Conservation (phyloP, 1,140 invertebrate species). For the Drosophila repletoides region DNA sequence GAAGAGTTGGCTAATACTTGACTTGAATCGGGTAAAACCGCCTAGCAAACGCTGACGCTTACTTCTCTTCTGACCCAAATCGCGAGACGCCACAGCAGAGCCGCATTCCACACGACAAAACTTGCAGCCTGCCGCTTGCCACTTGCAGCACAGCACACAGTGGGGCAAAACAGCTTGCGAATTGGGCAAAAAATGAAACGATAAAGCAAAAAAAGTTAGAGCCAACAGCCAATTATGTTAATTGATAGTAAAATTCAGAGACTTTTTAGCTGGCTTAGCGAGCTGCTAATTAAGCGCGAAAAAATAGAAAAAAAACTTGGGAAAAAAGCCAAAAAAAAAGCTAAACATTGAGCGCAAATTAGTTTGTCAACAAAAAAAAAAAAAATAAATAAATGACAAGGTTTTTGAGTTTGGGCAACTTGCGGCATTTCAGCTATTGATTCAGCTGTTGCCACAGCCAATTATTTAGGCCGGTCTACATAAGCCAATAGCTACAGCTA, state of each 20-base stretch:
- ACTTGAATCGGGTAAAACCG: not conserved
- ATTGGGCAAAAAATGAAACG: conserved; percentile 59
- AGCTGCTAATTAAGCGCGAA: conserved; percentile 63
- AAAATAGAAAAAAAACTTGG: conserved; percentile 2
- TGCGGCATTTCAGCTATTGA: conserved; percentile 35
- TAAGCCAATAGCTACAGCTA: conserved; percentile 41
- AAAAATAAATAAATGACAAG: conserved; percentile 30
- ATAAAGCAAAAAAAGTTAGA: conserved; percentile 15
- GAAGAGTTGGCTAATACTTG: conserved; percentile 28
- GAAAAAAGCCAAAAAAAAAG: conserved; percentile 6
- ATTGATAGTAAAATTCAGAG: conserved; percentile 74
- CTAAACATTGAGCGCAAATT: conserved; percentile 54
- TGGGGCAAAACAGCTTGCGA: conserved; percentile 31
- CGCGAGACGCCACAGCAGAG: conserved; percentile 9
- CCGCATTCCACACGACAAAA: conserved; percentile 32
- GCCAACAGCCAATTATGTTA: conserved; percentile 70
- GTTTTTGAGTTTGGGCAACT: conserved; percentile 47
- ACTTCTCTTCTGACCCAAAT: conserved; percentile 42
- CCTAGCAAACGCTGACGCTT: conserved; percentile 6
- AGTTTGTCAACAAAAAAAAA: conserved; percentile 54
- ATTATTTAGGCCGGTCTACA: conserved; percentile 50
- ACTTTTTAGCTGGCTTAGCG: conserved; percentile 2
- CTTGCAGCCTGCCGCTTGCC: conserved; percentile 14
- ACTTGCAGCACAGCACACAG: conserved; percentile 6
- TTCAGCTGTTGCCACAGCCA: conserved; percentile 57